A percentile compares a stretch with the other conserved stretches of the same genome.
Conservation (phyloP, 2,797 vertebrate genomes). For the Tenualosa thibaudeaui region DNA sequence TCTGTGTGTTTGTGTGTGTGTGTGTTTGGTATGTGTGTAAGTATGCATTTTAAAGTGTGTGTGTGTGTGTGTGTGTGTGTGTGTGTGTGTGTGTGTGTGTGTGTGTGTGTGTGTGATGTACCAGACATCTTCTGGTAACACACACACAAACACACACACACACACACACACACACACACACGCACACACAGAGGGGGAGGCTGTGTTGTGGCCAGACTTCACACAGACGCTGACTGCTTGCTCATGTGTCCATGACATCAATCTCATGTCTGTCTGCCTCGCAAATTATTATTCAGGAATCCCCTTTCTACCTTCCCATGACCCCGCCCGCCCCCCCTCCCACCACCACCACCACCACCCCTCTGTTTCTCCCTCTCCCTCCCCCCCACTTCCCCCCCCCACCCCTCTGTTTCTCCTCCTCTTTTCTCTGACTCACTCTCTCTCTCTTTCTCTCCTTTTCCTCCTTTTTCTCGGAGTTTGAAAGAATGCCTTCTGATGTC, state of each 20-base stretch:
- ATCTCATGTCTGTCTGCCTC: slow-evolving; percentile 21
- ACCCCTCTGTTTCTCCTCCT: not conserved
- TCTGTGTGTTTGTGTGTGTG: too few relatives aligned
- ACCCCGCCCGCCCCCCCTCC: not conserved
- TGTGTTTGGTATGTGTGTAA: too few relatives aligned
- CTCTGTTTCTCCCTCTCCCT: not conserved
- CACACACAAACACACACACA: not conserved
- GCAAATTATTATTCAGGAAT: slow-evolving; percentile 4
- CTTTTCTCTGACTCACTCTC: not conserved
- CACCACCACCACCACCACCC: too few relatives aligned
- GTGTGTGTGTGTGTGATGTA: too few relatives aligned
- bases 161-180: slow-evolving; percentile 17
- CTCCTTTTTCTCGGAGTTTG: not conserved
- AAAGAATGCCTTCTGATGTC: not conserved
- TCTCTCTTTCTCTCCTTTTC: not conserved
- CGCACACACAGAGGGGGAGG: not conserved
- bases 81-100: too few relatives aligned
- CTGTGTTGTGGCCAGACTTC: slow-evolving; percentile 2
- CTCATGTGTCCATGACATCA: slow-evolving; percentile 19
- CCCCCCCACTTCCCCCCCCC: not conserved
- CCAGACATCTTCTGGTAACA: slow-evolving; percentile 1
- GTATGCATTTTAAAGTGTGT: too few relatives aligned
- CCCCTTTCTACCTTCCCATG: not conserved
- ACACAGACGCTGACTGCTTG: slow-evolving; percentile 11
- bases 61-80: too few relatives aligned